Conservation (phyloP, 2,888 invertebrate genomes). For the Hetaerina titia region DNA sequence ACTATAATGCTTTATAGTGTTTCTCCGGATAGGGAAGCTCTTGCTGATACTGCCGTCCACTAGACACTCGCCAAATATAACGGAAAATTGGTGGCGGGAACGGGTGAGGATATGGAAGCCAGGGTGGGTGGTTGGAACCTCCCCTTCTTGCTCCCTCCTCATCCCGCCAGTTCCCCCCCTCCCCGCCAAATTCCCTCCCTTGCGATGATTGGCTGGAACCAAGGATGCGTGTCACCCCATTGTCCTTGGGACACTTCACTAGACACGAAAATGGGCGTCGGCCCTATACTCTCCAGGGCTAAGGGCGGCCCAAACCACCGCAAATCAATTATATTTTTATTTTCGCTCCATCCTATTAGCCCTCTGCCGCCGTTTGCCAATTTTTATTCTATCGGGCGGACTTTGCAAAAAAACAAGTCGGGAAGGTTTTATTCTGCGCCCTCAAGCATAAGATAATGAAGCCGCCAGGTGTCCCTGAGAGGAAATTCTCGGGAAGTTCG, state of each 20-base stretch:
- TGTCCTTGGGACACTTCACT: slow-evolving; percentile 11
- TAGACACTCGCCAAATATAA: background rate
- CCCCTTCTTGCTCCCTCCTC: background rate
- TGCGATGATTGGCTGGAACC: background rate
- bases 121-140: background rate
- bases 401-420: background rate
- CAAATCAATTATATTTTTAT: background rate
- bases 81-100: background rate
- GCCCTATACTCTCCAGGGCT: background rate
- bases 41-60: background rate
- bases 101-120: background rate
- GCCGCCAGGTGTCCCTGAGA: too few relatives aligned
- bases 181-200: background rate
- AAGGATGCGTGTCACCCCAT: slow-evolving; percentile 32
- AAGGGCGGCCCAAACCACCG: background rate
- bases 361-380: background rate
- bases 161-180: background rate
- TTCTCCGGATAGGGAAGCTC: too few relatives aligned
- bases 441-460: too few relatives aligned
- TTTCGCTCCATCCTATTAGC: background rate
- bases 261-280: background rate
- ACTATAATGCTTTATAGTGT: too few relatives aligned
- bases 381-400: background rate
- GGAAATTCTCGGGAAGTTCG: too few relatives aligned
- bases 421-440: too few relatives aligned